Percentiles rank a stretch among this genome's conserved stretches.
phyloP scores from a whole-genome alignment of 2,888 invertebrate genomes.

The Dugesia japonica region DNA sequence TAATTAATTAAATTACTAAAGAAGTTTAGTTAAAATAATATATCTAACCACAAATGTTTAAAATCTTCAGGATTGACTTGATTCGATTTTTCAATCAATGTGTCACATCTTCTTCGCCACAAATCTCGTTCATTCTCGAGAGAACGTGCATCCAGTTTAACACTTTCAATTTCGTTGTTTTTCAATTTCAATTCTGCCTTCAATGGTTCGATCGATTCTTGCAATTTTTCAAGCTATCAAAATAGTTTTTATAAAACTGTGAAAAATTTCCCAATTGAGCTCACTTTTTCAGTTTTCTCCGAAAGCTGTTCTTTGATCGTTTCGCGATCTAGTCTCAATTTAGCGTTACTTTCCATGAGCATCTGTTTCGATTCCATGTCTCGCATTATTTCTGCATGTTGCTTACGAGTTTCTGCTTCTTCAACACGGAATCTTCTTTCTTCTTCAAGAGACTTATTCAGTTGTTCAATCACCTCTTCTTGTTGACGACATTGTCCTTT shows the following conservation, averaged over 20 bases:
- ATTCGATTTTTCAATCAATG: neutral
- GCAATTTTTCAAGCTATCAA: neutral
- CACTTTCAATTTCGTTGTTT: constrained; percentile 5
- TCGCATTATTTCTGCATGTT: neutral
- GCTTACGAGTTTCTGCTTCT: neutral
- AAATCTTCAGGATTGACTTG: neutral
- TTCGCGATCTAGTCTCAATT: neutral
- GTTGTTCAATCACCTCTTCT: neutral
- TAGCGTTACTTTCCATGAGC: neutral
- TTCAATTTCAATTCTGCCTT: constrained; percentile 25
- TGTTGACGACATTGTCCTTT: neutral
- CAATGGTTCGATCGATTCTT: constrained; percentile 30
- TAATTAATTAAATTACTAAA: too few relatives aligned
- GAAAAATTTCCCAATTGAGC: too few relatives aligned
- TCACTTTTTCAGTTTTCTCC: neutral
- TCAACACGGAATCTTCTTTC: neutral
- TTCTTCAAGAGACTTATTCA: neutral
- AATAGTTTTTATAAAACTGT: too few relatives aligned
- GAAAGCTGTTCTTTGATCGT: neutral
- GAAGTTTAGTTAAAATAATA: too few relatives aligned
- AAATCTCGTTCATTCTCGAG: neutral
- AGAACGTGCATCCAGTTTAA: neutral
- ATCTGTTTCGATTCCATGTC: neutral
- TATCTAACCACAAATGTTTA: neutral
- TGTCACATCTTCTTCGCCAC: neutral